phyloP scores from a whole-genome alignment of 1,140 invertebrate species.

The Drosophila truncata region DNA sequence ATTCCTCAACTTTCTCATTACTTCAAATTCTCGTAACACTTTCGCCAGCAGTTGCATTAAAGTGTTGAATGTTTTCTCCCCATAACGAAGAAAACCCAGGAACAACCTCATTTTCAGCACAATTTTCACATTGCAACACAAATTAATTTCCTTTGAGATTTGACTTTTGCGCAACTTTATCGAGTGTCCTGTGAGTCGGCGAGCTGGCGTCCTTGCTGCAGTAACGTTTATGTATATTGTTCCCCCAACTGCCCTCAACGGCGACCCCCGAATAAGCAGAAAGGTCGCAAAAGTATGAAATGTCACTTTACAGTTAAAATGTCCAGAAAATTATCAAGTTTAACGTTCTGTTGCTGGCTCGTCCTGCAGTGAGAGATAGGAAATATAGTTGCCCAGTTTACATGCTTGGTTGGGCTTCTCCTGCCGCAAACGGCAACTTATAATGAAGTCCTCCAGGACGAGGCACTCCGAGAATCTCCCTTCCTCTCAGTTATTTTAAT shows the following conservation, averaged over 20 bases:
- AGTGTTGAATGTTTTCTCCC: conserved; percentile 11
- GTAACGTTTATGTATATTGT: conserved; percentile 76
- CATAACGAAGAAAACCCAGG: conserved; percentile 30
- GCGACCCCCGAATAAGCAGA: conserved; percentile 19
- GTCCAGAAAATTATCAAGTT: conserved; percentile 79
- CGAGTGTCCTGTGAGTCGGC: conserved; percentile 61
- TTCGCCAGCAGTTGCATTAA: background rate
- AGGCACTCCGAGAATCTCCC: conserved; percentile 26
- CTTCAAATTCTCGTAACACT: background rate
- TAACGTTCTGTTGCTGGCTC: conserved; percentile 61
- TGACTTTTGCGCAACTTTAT: conserved; percentile 77
- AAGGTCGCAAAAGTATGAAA: conserved; percentile 67
- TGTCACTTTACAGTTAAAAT: conserved; percentile 77
- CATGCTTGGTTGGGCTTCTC: conserved; percentile 27
- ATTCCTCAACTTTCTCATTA: background rate
- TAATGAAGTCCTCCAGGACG: conserved; percentile 72
- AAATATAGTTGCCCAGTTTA: conserved; percentile 55
- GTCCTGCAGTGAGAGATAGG: conserved; percentile 46
- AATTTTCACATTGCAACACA: conserved; percentile 80
- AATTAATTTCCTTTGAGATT: conserved; percentile 82
- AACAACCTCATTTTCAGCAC: conserved; percentile 73
- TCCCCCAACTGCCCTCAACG: conserved; percentile 35
- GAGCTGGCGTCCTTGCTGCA: conserved; percentile 49
- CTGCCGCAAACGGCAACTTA: conserved; percentile 54
- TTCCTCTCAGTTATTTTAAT: conserved; percentile 53